Conservation (phyloP, 2,797 vertebrate genomes). For the Enteromius treurensis region DNA sequence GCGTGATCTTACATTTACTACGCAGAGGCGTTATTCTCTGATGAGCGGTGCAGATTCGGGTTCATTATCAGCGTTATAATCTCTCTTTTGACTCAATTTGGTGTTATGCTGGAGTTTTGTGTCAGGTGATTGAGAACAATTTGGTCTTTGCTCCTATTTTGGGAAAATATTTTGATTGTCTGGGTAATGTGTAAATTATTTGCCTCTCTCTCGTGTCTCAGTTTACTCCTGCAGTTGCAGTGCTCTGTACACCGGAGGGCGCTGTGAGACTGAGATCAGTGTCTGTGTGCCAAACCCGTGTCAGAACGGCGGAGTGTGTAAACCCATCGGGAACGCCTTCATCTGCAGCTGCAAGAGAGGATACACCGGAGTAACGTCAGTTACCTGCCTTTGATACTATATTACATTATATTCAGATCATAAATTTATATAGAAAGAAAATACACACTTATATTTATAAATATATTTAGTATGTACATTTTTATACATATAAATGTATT, state of each 20-base stretch:
- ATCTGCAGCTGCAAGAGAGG: conserved; percentile 92
- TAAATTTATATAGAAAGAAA: not conserved
- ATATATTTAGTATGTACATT: not conserved
- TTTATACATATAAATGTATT: not conserved
- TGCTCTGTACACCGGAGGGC: conserved; percentile 89
- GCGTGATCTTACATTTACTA: too few species aligned
- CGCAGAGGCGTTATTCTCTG: too few species aligned
- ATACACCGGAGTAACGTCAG: conserved; percentile 92
- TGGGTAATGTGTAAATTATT: too few species aligned
- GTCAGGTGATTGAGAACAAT: too few species aligned
- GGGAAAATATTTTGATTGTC: too few species aligned
- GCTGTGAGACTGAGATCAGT: conserved; percentile 93
- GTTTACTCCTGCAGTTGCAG: conserved; percentile 92
- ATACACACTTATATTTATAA: not conserved
- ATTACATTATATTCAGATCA: too few species aligned
- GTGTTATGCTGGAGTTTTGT: too few species aligned
- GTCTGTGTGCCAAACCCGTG: conserved; percentile 95
- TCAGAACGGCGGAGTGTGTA: conserved; percentile 88
- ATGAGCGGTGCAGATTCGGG: too few species aligned
- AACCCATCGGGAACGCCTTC: conserved; percentile 90
- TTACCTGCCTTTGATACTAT: conserved; percentile 54
- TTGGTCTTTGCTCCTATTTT: too few species aligned
- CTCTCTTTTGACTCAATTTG: too few species aligned
- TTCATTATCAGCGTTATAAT: too few species aligned
- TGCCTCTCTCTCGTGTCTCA: conserved; percentile 60